A percentile compares a stretch with the other conserved stretches of the same genome.
Conservation (phyloP, 2,888 invertebrate species). For the Antheraea assamensis region DNA sequence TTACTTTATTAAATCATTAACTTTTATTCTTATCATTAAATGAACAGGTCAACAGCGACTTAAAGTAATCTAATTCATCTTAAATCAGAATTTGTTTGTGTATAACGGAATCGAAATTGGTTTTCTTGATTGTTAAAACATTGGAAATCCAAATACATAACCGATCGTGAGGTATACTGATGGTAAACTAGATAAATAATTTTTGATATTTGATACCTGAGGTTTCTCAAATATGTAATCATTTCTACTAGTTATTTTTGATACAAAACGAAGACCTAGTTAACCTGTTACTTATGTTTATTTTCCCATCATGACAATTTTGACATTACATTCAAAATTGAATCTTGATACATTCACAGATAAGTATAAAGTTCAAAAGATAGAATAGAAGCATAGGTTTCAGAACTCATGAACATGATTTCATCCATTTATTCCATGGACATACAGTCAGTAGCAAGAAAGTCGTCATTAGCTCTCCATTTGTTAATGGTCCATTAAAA, state of each 20-base stretch:
- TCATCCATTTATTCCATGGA: too few species aligned
- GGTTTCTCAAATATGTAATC: background rate
- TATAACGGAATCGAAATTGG: too few species aligned
- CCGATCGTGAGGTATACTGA: background rate
- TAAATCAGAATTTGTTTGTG: too few species aligned
- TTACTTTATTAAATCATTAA: background rate
- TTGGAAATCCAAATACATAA: background rate
- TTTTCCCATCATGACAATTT: background rate
- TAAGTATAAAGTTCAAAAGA: background rate
- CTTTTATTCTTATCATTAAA: too few species aligned
- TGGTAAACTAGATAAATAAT: background rate
- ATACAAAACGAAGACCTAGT: background rate
- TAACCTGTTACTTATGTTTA: too few species aligned
- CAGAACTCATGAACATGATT: too few species aligned
- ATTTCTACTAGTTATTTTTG: background rate
- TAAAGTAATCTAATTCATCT: too few species aligned
- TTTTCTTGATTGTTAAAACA: too few species aligned
- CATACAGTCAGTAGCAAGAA: too few species aligned
- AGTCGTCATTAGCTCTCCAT: too few species aligned
- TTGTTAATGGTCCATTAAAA: too few species aligned
- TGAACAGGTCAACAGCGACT: background rate
- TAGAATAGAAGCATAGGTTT: background rate
- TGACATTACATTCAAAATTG: background rate
- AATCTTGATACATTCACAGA: background rate
- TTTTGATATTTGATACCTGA: background rate